Conservation (phyloP, 1,140 invertebrate genomes). For the Globodera ellingtonae region DNA sequence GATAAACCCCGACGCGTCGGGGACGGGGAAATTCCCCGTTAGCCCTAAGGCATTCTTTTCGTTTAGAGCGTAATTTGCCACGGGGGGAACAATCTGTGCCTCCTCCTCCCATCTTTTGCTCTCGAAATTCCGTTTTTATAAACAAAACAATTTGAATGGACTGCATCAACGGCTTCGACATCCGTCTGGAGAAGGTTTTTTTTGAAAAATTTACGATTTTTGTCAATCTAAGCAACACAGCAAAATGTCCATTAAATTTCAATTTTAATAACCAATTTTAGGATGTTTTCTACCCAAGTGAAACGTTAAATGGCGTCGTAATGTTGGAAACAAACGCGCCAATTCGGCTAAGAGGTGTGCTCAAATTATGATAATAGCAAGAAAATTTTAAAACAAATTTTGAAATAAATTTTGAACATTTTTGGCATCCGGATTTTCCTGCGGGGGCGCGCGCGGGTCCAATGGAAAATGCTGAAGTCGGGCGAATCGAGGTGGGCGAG, state of each 20-base stretch:
- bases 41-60: not conserved
- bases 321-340: conserved; percentile 62
- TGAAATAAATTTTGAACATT: conserved; percentile 19
- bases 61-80: not conserved
- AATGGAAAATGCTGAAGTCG: conserved; percentile 80
- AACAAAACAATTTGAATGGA: conserved; percentile 44
- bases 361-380: conserved; percentile 19
- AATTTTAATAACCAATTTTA: conserved; percentile 30
- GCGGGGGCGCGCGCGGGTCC: conserved; percentile 78
- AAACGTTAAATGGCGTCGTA: conserved; percentile 53
- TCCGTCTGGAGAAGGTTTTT: conserved; percentile 50
- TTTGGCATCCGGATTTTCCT: conserved; percentile 76
- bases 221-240: not conserved
- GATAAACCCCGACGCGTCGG: not conserved
- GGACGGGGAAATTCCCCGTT: not conserved
- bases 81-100: not conserved
- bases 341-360: conserved; percentile 57
- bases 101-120: not conserved
- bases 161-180: conserved; percentile 59
- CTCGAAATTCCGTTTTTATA: not conserved
- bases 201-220: no score
- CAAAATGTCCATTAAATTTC: no score
- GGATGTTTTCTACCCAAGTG: conserved; percentile 61
- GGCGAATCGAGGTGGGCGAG: conserved; percentile 71
- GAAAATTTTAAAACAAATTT: not conserved